A percentile compares a stretch with the other conserved stretches of the same genome.
These are phyloP conservation scores for Baccha elongata DNA, from an alignment of 2,888 invertebrate species.

Conservation along the genomic window DNA sequence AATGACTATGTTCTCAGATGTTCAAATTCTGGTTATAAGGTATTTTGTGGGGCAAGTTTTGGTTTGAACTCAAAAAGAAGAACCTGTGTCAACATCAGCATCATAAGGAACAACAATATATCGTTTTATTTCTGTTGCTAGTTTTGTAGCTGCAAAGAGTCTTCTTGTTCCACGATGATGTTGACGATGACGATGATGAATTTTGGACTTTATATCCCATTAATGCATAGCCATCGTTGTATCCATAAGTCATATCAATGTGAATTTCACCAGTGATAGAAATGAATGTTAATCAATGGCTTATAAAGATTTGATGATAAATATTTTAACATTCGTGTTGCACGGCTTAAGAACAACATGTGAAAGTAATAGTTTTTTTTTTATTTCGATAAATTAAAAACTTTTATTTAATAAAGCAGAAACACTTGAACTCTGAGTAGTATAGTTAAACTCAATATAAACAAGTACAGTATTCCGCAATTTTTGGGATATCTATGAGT, in stretches of 20 bases:
- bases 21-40: slow-evolving; percentile 41
- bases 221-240: not conserved
- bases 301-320: not conserved
- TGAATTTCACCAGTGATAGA: not conserved
- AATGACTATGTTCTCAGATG: slow-evolving; percentile 61
- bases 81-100: slow-evolving; percentile 63
- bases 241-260: not conserved
- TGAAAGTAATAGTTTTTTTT: no score
- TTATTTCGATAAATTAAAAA: no score
- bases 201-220: slow-evolving; percentile 30
- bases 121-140: slow-evolving; percentile 43
- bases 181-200: slow-evolving; percentile 55
- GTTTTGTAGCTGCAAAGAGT: not conserved
- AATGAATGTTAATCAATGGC: not conserved
- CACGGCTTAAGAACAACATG: not conserved
- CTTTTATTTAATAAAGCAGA: no score
- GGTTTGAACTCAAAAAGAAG: slow-evolving; percentile 38
- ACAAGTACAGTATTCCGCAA: no score
- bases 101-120: slow-evolving; percentile 33
- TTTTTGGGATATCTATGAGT: no score
- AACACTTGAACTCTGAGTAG: no score
- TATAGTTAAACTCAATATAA: no score
- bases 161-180: slow-evolving; percentile 9
- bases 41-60: slow-evolving; percentile 14
- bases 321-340: not conserved